phyloP scores from a whole-genome alignment of 2,113 vertebrate species.

The Petrocephalus zakoni region DNA sequence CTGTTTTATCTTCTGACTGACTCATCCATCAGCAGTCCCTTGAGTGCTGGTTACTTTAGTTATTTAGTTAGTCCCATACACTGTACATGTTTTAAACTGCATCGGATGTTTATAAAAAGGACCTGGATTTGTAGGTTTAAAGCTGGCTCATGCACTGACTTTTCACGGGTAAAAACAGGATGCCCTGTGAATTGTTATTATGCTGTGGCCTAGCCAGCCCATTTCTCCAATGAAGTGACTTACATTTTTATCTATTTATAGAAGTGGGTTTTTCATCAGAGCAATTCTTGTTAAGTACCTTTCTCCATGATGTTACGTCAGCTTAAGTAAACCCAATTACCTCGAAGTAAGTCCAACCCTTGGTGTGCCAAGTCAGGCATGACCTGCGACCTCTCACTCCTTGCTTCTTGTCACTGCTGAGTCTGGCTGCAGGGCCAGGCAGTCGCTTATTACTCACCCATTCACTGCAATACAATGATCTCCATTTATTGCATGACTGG shows the following conservation, averaged over 20 bases:
- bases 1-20: background rate
- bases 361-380: background rate
- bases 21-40: background rate
- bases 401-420: background rate
- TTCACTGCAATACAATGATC: background rate
- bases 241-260: background rate
- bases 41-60: background rate
- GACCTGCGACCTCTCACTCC: conserved; percentile 2
- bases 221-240: background rate
- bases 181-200: background rate
- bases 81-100: background rate
- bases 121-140: background rate
- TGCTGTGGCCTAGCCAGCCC: background rate
- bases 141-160: background rate
- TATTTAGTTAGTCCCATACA: background rate
- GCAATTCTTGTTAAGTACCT: background rate
- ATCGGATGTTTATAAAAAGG: background rate
- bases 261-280: background rate
- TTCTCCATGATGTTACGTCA: background rate
- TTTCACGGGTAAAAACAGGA: background rate
- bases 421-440: background rate
- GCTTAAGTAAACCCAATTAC: background rate
- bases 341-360: background rate
- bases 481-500: background rate
- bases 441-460: background rate